Percentiles rank a stretch among this genome's conserved stretches.
Conservation (phyloP, 2,113 vertebrate genomes). For the Ancistrus triradiatus region DNA sequence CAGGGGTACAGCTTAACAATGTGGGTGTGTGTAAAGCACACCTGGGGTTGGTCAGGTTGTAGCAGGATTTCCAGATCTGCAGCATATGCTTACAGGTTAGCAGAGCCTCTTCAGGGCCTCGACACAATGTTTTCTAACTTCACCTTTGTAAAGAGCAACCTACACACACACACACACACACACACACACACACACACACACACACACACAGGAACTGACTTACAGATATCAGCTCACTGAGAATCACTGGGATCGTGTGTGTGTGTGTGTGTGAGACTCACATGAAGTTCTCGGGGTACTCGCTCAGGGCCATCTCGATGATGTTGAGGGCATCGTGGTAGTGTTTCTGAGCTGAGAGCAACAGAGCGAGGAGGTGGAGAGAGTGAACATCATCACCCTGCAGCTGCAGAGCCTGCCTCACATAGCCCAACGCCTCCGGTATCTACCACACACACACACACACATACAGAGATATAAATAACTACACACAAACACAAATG, state of each 20-base stretch:
- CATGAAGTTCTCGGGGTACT: conserved; percentile 98
- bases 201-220: conserved; percentile 15
- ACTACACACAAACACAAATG: conserved; percentile 24
- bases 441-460: conserved; percentile 72
- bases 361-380: conserved; percentile 89
- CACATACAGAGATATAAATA: conserved; percentile 34
- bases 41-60: conserved; percentile 98
- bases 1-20: not conserved
- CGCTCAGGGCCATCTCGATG: conserved; percentile 96
- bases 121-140: conserved; percentile 91
- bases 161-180: conserved; percentile 47
- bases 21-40: conserved; percentile 49
- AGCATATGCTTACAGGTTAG: conserved; percentile 98
- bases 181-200: conserved; percentile 27
- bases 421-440: conserved; percentile 93
- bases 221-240: too few species aligned
- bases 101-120: conserved; percentile 91
- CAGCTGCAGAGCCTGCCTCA: conserved; percentile 92
- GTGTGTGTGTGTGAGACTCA: conserved; percentile 58
- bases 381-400: conserved; percentile 96
- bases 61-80: conserved; percentile 98
- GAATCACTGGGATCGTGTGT: not conserved
- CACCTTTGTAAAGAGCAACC: conserved; percentile 93
- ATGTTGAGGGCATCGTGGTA: conserved; percentile 95
- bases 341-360: conserved; percentile 96